Base-by-base conservation (phyloP, 2,888 invertebrate species). In the Torymus auratus region DNA sequence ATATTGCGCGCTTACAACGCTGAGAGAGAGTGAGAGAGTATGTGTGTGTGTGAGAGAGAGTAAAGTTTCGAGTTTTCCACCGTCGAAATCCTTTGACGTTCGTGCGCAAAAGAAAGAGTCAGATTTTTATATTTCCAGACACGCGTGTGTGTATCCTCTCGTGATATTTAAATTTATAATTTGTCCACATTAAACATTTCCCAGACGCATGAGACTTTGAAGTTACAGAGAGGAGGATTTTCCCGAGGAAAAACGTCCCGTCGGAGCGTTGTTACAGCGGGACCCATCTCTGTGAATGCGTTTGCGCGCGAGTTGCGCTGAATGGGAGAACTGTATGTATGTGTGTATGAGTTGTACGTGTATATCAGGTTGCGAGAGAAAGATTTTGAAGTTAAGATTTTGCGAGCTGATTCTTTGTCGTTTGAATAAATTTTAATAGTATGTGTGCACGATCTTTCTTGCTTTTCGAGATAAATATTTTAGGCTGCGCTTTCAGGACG, bases 81-180 rank as follows among this genome's bases (percentile, higher is more conserved):
- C 41, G n/a, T 65, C 64, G 56, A 56, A 77, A 71, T 78, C 60
- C 78, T 78, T 78, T 71, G 71, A 71, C 70, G 53, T 71, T 71
- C 69, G 56, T 64, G 1, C 7, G 7, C 41, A 10, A 41, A 7
- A 41, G 41, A 41, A 7, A 5, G 28, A 41, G 20, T 4, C 14
- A 23, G 52, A 53, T 69, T 65, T 71, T 60, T 20, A 62, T 53
- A 41, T 41, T 41, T 10, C 7, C 41, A 5, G 7, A 1, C 7
- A 41, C 41, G 41, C 41, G 7, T 41, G 7, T 41, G 41, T 41
- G 41, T 10, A 41, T 41, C 7, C 41, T 41, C 41, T 41, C 41
- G 41, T 7, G 7, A 41, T 41, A 78, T 71, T 71, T 52, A 58
- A 78, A 65, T 71, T 78, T 78, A 60, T 77, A 77, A 77, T 64